Evolutionary conservation across 2,797 vertebrate species (phyloP), one percentile per base, ranked within the genome.

Genomic region (Pempheris klunzingeri): DNA sequence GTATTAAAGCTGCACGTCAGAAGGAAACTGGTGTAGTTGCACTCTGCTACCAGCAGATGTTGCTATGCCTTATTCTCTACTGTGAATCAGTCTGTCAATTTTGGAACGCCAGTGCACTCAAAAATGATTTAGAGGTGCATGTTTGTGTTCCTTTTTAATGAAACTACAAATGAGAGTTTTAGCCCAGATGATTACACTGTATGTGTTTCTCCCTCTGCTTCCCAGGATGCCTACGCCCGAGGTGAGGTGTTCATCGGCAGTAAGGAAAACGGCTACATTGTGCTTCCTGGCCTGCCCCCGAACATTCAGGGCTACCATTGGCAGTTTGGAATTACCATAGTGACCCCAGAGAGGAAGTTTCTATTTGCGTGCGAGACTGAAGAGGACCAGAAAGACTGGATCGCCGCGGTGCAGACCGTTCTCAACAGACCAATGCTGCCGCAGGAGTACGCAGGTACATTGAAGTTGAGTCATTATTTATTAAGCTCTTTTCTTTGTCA

Each of bases 221-320:
- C 38, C 3, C 77, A 99, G 98, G 98, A 99, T 3, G 98, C 98
- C 46, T 99, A 97, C n/a, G 97, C 98, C 22, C 92, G 97, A 13
- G 98, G 98, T 1, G 97, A 99, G 71, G 97, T 98, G 65, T 99
- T 99, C 88, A 97, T 99, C 7, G 98, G 98, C 57, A 96, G 97
- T 85, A 95, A 95, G 77, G 97, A 98, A n/a, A 96, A 96, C 74
- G 93, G 93, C 88, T 99, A 99, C 93, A 93, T 90, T 3, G 96
- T 97, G 41, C 88, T 96, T 54, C 88, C 96, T 2, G 96, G 96
- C 10, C 96, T 99, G 61, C 97, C 98, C 0, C 71, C 94, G 0
- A 90, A 93, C 82, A 96, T 92, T 1, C 97, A 97, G 87, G 96
- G 96, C 53, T 89, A 95, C 69, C 97, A 96, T 81, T 98, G 97